phyloP scores from a whole-genome alignment of 2,797 vertebrate genomes.

The Aphelocoma californica region DNA sequence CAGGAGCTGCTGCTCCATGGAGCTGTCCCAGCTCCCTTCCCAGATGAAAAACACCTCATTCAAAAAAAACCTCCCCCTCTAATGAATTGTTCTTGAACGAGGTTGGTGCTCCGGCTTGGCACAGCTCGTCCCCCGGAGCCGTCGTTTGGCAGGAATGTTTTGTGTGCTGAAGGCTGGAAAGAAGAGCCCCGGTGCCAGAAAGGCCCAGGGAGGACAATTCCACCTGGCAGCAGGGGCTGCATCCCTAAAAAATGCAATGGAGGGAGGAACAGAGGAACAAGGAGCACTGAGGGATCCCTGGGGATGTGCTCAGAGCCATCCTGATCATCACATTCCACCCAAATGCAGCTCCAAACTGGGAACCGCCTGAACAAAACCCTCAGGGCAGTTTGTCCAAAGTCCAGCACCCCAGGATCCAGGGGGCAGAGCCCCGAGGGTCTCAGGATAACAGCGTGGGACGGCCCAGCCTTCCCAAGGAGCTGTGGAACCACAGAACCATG shows the following conservation, averaged over 20 bases:
- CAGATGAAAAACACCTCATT: not conserved
- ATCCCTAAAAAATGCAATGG: not conserved
- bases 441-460: not conserved
- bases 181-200: not conserved
- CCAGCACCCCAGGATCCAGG: not conserved
- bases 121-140: not conserved
- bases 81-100: not conserved
- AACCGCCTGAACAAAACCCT: not conserved
- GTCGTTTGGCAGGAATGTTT: not conserved
- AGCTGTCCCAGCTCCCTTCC: not conserved
- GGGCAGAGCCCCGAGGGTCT: not conserved
- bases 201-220: not conserved
- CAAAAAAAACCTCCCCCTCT: not conserved
- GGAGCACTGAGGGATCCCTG: not conserved
- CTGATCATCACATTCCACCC: not conserved
- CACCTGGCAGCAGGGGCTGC: not conserved
- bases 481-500: fast-evolving
- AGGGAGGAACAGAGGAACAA: not conserved
- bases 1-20: not conserved
- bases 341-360: not conserved
- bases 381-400: fast-evolving
- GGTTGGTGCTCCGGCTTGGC: not conserved
- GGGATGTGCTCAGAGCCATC: not conserved
- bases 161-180: not conserved
- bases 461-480: not conserved